Conservation (phyloP, 2,113 vertebrate genomes). For the Telmatochromis brachygnathus region DNA sequence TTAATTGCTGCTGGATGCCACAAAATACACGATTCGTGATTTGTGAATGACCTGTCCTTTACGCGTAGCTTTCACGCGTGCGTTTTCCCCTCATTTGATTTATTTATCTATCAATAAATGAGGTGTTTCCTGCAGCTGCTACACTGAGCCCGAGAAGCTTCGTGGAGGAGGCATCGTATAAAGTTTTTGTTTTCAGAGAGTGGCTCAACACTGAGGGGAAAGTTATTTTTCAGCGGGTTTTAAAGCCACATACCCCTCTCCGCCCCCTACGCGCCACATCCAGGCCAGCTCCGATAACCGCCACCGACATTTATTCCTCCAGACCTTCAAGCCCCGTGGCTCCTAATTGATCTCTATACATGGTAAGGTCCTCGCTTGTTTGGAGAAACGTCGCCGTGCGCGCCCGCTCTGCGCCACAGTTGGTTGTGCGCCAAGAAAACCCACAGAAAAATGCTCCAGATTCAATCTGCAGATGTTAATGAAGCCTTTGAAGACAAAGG, state of each 20-base stretch:
- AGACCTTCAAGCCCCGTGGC: neutral
- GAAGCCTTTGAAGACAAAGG: neutral
- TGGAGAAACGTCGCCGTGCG: slow-evolving; percentile 11
- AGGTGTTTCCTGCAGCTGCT: neutral
- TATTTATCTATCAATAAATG: neutral
- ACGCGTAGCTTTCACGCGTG: neutral
- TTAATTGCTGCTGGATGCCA: neutral
- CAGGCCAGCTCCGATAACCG: neutral
- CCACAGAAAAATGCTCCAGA: slow-evolving; percentile 18
- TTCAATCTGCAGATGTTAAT: slow-evolving; percentile 52
- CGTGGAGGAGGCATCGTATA: neutral
- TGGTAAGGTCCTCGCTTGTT: slow-evolving; percentile 30
- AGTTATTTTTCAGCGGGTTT: neutral
- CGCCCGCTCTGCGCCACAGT: slow-evolving; percentile 20
- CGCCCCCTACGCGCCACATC: slow-evolving; percentile 19
- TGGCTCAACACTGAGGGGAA: neutral
- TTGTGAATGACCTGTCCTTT: slow-evolving; percentile 4
- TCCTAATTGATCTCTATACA: slow-evolving; percentile 23
- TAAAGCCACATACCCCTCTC: neutral
- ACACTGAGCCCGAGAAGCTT: neutral
- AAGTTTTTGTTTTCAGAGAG: neutral
- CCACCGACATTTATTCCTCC: neutral
- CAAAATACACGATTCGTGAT: neutral
- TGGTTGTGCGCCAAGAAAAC: slow-evolving; percentile 28
- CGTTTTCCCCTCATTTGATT: neutral